Evolutionary conservation across 1,140 invertebrate species (phyloP).

Genomic region (Anastrepha obliqua): DNA sequence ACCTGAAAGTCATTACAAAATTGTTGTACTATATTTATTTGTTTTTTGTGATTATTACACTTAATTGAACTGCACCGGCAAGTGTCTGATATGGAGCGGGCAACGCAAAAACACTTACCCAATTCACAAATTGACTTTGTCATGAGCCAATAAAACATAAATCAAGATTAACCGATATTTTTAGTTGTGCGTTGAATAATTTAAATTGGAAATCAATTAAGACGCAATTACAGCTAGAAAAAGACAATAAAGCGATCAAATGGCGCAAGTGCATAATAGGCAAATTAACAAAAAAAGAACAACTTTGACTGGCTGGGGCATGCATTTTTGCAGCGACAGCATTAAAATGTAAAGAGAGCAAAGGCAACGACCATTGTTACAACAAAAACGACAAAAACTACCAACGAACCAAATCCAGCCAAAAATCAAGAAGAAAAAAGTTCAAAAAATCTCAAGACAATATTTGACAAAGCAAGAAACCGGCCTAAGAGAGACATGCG

Average conservation of each 20-base stretch:
- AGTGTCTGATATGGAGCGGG: not conserved
- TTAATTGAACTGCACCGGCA: slow-evolving; percentile 1
- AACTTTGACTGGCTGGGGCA: not conserved
- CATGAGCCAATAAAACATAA: slow-evolving; percentile 22
- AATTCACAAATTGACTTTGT: slow-evolving; percentile 47
- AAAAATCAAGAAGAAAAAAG: not conserved
- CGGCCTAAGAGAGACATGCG: too few species aligned
- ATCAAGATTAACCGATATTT: slow-evolving; percentile 48
- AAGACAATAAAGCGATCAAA: not conserved
- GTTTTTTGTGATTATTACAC: not conserved
- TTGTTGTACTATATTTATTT: too few species aligned
- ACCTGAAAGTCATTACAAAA: too few species aligned
- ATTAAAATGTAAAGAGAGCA: slow-evolving; percentile 34
- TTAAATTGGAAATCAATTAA: slow-evolving; percentile 45
- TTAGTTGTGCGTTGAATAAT: not conserved
- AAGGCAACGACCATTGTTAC: not conserved
- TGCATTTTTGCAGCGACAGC: not conserved
- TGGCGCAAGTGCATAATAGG: not conserved
- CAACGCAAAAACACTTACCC: slow-evolving; percentile 9
- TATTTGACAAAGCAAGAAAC: not conserved
- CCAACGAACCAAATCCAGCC: not conserved
- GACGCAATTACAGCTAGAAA: not conserved
- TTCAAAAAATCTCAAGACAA: not conserved
- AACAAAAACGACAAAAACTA: not conserved
- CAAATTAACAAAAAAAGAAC: not conserved